A percentile compares a stretch with the other conserved stretches of the same genome.
Evolutionary conservation across 2,888 invertebrate species (phyloP).

Genomic region (Hydropsyche betteni): DNA sequence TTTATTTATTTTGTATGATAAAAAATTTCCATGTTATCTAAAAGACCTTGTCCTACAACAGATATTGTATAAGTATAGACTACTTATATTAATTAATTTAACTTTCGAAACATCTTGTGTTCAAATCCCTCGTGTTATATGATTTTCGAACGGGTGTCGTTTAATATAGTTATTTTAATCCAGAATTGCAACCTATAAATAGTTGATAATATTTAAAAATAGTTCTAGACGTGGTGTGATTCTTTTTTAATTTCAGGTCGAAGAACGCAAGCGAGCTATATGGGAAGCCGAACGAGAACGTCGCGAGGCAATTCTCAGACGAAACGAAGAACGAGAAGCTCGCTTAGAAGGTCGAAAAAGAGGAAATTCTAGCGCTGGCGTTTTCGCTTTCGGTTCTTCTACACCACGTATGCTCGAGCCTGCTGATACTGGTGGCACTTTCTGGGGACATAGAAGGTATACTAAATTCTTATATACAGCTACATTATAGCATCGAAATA

Average conservation of each 20-base stretch:
- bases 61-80: too few species aligned
- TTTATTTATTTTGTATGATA: too few species aligned
- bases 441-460: constrained; percentile 85
- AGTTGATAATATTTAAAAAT: too few species aligned
- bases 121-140: too few species aligned
- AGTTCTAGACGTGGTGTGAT: too few species aligned
- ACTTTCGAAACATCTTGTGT: too few species aligned
- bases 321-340: constrained; percentile 86
- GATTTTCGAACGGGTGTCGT: too few species aligned
- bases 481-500: not conserved
- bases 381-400: constrained; percentile 92
- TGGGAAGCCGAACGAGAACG: constrained; percentile 89
- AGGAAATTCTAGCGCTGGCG: constrained; percentile 74
- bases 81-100: too few species aligned
- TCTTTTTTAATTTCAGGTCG: constrained; percentile 68
- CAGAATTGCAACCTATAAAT: too few species aligned
- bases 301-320: constrained; percentile 84
- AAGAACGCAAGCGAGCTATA: constrained; percentile 88
- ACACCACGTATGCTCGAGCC: constrained; percentile 88
- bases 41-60: too few species aligned
- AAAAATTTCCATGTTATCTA: too few species aligned
- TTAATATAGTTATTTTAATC: too few species aligned
- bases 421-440: constrained; percentile 79
- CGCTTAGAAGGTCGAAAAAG: constrained; percentile 81
- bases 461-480: not conserved